phyloP scores from a whole-genome alignment of 1,140 invertebrate genomes.

The Drosophila obscura region DNA sequence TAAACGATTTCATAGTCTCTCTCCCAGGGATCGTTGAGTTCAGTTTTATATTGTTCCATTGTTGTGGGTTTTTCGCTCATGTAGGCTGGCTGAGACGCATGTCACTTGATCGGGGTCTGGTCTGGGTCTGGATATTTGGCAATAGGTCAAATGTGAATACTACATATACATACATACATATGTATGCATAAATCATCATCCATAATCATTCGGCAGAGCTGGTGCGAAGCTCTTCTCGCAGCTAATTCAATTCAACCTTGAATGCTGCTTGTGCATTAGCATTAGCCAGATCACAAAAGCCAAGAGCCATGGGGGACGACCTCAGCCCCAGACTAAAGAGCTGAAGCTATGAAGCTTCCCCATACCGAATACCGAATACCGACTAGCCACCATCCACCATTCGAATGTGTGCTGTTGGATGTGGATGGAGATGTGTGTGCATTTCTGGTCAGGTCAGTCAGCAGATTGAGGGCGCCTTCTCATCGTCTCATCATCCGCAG shows the following conservation, averaged over 20 bases:
- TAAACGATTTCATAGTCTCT: no score
- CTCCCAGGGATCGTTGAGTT: no score
- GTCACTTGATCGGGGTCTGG: conserved; percentile 12
- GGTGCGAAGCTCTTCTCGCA: conserved; percentile 49
- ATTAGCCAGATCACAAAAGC: conserved; percentile 74
- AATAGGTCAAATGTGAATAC: conserved; percentile 48
- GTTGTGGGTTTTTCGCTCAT: no score
- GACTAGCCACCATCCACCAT: neutral
- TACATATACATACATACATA: conserved; percentile 9
- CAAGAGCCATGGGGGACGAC: conserved; percentile 59
- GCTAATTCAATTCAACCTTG: conserved; percentile 72
- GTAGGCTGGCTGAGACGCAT: conserved; percentile 22
- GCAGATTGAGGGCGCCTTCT: conserved; percentile 34
- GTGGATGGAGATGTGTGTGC: conserved; percentile 5
- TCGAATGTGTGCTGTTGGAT: neutral
- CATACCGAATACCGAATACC: conserved; percentile 10
- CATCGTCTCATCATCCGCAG: conserved; percentile 2
- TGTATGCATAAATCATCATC: conserved; percentile 53
- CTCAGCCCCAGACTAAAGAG: conserved; percentile 38
- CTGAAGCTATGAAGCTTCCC: conserved; percentile 28
- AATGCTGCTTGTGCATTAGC: conserved; percentile 69
- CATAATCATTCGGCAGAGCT: conserved; percentile 50
- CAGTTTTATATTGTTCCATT: no score
- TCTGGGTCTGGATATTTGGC: conserved; percentile 21
- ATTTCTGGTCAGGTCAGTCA: conserved; percentile 51